Evolutionary conservation across 2,797 vertebrate genomes (phyloP).

Genomic region (Coregonus suidteri): DNA sequence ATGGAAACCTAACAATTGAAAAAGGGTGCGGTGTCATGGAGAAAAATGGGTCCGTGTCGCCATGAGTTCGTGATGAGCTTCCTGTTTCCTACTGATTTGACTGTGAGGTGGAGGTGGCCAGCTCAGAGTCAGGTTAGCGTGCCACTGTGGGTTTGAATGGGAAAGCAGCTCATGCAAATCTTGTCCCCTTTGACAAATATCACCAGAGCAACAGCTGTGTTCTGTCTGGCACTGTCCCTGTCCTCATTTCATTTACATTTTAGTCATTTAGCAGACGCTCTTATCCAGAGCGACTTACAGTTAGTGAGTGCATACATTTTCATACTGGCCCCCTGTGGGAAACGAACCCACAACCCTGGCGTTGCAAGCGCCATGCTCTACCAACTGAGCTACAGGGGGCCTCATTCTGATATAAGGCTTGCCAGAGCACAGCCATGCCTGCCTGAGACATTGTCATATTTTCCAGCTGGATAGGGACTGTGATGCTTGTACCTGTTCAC

Average conservation of each 20-base stretch:
- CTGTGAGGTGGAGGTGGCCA: not conserved
- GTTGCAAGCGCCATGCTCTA: no score
- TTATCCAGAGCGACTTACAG: no score
- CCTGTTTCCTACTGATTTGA: slow-evolving; percentile 2
- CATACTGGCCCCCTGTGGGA: no score
- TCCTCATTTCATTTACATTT: not conserved
- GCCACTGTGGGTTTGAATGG: not conserved
- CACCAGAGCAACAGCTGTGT: not conserved
- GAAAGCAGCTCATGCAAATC: not conserved
- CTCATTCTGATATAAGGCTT: not conserved
- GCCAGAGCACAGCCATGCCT: not conserved
- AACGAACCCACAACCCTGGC: no score
- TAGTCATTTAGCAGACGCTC: no score
- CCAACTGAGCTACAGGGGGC: no score
- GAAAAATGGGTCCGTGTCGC: not conserved
- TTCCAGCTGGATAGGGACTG: slow-evolving; percentile 39
- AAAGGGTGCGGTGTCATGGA: not conserved
- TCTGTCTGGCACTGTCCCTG: not conserved
- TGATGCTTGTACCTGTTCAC: slow-evolving; percentile 30
- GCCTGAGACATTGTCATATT: slow-evolving; percentile 39
- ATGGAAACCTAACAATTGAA: not conserved
- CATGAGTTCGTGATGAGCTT: not conserved
- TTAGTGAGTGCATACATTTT: no score
- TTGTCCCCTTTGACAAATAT: not conserved
- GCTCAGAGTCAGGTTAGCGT: not conserved